Evolutionary conservation across 2,888 invertebrate species (phyloP).

Genomic region (Drosophila testacea): DNA sequence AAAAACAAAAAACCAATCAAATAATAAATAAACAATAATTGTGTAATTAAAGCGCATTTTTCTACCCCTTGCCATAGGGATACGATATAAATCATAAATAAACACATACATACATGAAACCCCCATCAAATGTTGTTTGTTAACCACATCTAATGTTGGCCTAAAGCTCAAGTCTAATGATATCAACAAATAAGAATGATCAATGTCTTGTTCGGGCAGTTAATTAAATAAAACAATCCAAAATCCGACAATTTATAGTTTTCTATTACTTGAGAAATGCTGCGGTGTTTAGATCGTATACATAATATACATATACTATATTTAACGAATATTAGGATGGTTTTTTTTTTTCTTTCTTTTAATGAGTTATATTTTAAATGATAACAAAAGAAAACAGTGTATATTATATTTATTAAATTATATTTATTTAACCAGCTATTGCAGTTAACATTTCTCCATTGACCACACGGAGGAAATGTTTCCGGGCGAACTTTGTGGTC

Average conservation of each 20-base stretch:
- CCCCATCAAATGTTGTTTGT: conserved; percentile 20
- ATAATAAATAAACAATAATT: conserved; percentile 18
- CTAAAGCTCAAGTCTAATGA: conserved; percentile 29
- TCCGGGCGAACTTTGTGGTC: neutral
- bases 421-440: conserved; percentile 40
- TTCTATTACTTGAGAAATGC: conserved; percentile 13
- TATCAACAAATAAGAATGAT: conserved; percentile 17
- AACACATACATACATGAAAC: conserved; percentile 6
- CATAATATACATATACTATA: neutral
- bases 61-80: conserved; percentile 37
- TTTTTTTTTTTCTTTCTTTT: conserved; percentile 5
- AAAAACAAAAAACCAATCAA: conserved; percentile 12
- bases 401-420: conserved; percentile 43
- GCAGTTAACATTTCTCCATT: conserved; percentile 15
- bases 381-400: conserved; percentile 36
- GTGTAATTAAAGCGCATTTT: conserved; percentile 47
- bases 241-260: conserved; percentile 9
- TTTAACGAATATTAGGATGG: conserved; percentile 1
- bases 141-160: conserved; percentile 33
- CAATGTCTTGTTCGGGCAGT: conserved; percentile 22
- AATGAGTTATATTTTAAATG: conserved; percentile 21
- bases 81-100: conserved; percentile 13
- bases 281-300: neutral
- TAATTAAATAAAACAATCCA: conserved; percentile 21
- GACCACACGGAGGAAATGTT: neutral